Conservation (phyloP, 2,113 vertebrate genomes). For the Bos javanicus region DNA sequence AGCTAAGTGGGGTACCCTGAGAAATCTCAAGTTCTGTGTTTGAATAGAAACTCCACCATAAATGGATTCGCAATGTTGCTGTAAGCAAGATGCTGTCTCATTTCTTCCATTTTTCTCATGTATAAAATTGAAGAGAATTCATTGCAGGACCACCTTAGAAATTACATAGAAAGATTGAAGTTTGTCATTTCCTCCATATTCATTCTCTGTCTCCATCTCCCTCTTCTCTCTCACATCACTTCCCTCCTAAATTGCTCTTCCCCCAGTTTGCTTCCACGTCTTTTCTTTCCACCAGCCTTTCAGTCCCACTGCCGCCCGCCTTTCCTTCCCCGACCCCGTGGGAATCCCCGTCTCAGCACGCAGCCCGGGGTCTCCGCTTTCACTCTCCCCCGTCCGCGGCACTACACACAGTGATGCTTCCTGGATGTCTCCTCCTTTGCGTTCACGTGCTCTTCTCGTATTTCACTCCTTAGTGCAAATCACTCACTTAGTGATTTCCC, state of each 20-base stretch:
- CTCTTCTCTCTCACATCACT: background rate
- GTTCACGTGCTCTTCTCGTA: fast-evolving
- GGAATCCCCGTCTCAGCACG: fast-evolving
- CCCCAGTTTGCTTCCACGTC: too few species aligned
- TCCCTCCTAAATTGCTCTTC: background rate
- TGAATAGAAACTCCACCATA: background rate
- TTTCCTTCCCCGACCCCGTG: fast-evolving
- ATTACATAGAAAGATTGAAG: background rate
- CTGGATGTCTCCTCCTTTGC: fast-evolving
- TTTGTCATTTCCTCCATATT: background rate
- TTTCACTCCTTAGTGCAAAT: background rate
- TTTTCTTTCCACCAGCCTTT: background rate
- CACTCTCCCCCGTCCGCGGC: fast-evolving
- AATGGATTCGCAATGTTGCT: background rate
- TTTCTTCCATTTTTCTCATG: background rate
- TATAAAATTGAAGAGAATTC: background rate
- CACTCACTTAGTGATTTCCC: background rate
- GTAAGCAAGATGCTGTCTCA: fast-evolving
- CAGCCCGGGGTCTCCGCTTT: fast-evolving
- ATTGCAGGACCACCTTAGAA: background rate
- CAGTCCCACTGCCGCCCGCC: fast-evolving
- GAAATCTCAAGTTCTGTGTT: background rate
- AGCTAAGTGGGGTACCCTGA: background rate
- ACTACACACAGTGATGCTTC: fast-evolving
- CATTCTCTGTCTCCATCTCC: background rate